phyloP scores from a whole-genome alignment of 2,113 vertebrate species.

The Lophotis ruficrista region DNA sequence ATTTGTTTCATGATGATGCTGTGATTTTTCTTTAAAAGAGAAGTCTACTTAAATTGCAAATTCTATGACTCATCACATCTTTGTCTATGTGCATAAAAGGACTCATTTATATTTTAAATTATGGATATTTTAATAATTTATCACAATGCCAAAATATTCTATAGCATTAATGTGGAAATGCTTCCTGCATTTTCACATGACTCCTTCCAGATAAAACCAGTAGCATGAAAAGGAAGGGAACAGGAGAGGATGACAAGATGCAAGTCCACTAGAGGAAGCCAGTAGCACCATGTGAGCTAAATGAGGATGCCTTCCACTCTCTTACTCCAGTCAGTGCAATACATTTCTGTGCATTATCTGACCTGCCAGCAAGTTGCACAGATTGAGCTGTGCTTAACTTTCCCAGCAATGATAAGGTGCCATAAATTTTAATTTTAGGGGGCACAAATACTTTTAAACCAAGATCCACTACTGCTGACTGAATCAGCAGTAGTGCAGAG shows the following conservation, averaged over 20 bases:
- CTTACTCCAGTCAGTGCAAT: neutral
- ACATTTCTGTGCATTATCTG: neutral
- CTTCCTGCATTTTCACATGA: neutral
- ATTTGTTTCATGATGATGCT: neutral
- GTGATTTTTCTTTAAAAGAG: neutral
- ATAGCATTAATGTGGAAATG: neutral
- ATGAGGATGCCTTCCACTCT: neutral
- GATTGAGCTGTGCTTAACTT: neutral
- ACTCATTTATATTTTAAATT: neutral
- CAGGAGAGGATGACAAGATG: neutral
- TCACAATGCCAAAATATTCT: neutral
- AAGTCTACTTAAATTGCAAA: neutral
- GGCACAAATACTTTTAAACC: neutral
- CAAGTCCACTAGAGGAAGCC: neutral
- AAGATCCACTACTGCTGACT: neutral
- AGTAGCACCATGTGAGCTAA: neutral
- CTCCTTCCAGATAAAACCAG: neutral
- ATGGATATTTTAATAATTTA: neutral
- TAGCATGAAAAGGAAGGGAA: neutral
- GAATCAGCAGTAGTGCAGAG: neutral
- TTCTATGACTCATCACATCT: neutral
- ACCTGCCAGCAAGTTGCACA: neutral
- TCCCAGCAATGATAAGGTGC: neutral
- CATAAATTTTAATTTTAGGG: neutral
- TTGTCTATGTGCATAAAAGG: neutral